A percentile compares a stretch with the other conserved stretches of the same genome.
These are phyloP conservation scores for Trisateles emortualis DNA, from an alignment of 2,888 invertebrate genomes.

Conservation along the genomic window DNA sequence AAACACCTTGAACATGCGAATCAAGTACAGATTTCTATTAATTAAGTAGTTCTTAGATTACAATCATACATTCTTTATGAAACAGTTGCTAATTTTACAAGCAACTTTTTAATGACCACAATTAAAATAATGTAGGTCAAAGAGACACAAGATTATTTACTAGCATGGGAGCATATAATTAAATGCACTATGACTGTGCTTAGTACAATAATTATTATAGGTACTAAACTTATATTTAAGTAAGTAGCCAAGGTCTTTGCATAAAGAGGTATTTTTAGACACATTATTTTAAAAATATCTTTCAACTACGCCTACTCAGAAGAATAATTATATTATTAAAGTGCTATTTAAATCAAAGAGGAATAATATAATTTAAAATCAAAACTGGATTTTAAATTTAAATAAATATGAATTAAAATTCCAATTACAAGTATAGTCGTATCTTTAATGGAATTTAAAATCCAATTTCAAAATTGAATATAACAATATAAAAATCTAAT, in stretches of 20 bases:
- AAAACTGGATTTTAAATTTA: too few relatives aligned
- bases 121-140: slow-evolving; percentile 15
- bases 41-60: slow-evolving; percentile 1
- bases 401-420: too few relatives aligned
- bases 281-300: too few relatives aligned
- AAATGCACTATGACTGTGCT: neutral
- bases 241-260: neutral
- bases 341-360: too few relatives aligned
- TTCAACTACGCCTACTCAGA: too few relatives aligned
- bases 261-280: too few relatives aligned
- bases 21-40: neutral
- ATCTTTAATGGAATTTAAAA: too few relatives aligned
- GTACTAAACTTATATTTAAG: neutral
- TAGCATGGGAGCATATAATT: neutral
- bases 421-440: too few relatives aligned
- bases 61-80: neutral
- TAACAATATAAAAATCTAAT: too few relatives aligned
- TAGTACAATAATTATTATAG: neutral
- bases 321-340: too few relatives aligned
- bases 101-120: neutral
- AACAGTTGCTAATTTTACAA: neutral
- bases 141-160: slow-evolving; percentile 1
- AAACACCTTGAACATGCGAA: neutral
- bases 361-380: too few relatives aligned
- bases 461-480: too few relatives aligned